phyloP scores from a whole-genome alignment of 2,888 invertebrate species.

The Hirtodrosophila trivittata region DNA sequence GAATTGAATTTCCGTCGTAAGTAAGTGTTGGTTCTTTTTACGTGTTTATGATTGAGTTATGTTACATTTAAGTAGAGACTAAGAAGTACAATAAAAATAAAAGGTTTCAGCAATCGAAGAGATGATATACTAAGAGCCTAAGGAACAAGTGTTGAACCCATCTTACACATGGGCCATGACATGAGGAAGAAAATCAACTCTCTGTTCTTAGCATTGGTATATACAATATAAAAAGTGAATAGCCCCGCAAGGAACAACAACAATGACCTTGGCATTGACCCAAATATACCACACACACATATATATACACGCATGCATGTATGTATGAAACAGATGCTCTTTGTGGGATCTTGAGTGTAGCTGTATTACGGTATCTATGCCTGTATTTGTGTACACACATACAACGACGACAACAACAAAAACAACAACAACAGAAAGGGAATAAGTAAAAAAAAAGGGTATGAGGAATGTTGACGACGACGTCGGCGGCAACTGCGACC shows the following conservation, averaged over 20 bases:
- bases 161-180: background rate
- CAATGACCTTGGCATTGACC: constrained; percentile 64
- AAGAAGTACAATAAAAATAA: no score
- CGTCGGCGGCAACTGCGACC: constrained; percentile 30
- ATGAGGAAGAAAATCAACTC: constrained; percentile 15
- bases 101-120: no score
- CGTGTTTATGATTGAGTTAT: no score
- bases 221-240: constrained; percentile 32
- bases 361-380: constrained; percentile 47
- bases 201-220: constrained; percentile 28
- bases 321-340: constrained; percentile 56
- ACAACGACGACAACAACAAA: constrained; percentile 12
- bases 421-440: constrained; percentile 53
- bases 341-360: constrained; percentile 67
- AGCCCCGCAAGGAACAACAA: constrained; percentile 42
- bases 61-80: no score
- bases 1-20: no score
- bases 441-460: constrained; percentile 54
- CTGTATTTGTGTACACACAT: constrained; percentile 41
- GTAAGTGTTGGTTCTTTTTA: no score
- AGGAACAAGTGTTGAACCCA: no score
- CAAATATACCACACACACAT: constrained; percentile 44
- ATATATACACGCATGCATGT: constrained; percentile 36
- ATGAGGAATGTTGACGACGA: constrained; percentile 53
- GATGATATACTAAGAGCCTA: background rate